phyloP scores from a whole-genome alignment of 2,888 invertebrate species.

The Cheilosia variabilis region DNA sequence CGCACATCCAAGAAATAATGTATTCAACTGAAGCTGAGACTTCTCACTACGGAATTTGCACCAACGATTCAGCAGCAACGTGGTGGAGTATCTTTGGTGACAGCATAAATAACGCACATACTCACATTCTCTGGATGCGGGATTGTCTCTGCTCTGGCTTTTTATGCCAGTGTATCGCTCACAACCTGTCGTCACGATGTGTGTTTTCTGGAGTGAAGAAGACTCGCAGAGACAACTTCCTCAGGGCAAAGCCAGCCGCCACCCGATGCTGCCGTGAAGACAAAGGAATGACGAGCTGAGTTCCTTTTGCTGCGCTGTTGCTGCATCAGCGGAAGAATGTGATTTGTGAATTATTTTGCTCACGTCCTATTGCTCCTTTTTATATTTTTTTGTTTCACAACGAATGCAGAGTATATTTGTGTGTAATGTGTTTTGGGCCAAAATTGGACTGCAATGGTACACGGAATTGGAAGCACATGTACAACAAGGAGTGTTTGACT shows the following conservation, averaged over 20 bases:
- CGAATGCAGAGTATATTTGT: conserved; percentile 23
- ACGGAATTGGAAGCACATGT: conserved; percentile 58
- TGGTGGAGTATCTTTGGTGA: conserved; percentile 65
- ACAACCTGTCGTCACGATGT: conserved; percentile 60
- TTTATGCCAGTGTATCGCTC: conserved; percentile 28
- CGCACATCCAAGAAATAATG: conserved; percentile 45
- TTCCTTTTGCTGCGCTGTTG: conserved; percentile 20
- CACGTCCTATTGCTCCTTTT: conserved; percentile 67
- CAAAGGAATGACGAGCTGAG: conserved; percentile 62
- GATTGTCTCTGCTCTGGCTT: conserved; percentile 31
- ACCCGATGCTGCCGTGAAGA: conserved; percentile 18
- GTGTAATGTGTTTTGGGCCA: conserved; percentile 42
- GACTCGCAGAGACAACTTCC: conserved; percentile 63
- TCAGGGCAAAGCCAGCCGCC: conserved; percentile 47
- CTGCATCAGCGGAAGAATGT: conserved; percentile 60
- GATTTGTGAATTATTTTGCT: conserved; percentile 74
- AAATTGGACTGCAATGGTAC: conserved; percentile 52
- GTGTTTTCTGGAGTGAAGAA: conserved; percentile 59
- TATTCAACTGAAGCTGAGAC: conserved; percentile 57
- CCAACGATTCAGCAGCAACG: conserved; percentile 32
- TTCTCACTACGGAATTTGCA: conserved; percentile 71
- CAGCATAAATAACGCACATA: conserved; percentile 71
- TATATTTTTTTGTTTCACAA: conserved; percentile 5
- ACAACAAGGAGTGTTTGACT: conserved; percentile 62
- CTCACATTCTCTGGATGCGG: conserved; percentile 35